These are phyloP conservation scores for Phlogophora meticulosa DNA, from an alignment of 2,888 invertebrate species.

Conservation along the genomic window DNA sequence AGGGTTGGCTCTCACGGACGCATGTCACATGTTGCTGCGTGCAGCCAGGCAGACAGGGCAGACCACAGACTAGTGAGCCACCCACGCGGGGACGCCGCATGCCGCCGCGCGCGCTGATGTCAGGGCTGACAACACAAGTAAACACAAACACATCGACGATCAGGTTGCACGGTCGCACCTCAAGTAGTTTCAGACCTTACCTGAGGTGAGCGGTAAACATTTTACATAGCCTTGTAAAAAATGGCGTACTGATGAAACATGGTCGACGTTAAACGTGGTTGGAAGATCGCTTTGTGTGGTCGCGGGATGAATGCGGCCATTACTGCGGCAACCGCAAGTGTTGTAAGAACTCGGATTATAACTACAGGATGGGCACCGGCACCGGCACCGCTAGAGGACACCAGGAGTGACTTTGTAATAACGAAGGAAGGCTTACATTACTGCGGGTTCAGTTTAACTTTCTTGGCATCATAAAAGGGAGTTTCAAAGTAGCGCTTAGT, in stretches of 20 bases:
- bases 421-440: conserved; percentile 12
- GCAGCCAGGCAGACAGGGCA: not conserved
- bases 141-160: conserved; percentile 28
- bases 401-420: not conserved
- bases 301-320: conserved; percentile 30
- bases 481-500: not conserved
- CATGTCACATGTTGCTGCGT: not conserved
- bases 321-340: conserved; percentile 28
- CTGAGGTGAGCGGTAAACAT: conserved; percentile 34
- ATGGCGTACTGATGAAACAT: conserved; percentile 22
- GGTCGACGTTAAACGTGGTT: conserved; percentile 2
- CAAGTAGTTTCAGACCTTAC: conserved; percentile 36
- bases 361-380: conserved; percentile 20
- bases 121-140: not conserved
- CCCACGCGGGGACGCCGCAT: conserved; percentile 24
- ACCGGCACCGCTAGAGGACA: too few relatives aligned
- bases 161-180: conserved; percentile 46
- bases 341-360: conserved; percentile 8
- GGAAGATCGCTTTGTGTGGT: conserved; percentile 46
- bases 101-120: conserved; percentile 1
- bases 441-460: not conserved
- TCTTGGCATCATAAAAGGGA: not conserved
- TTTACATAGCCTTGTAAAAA: conserved; percentile 41
- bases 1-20: not conserved
- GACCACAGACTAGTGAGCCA: conserved; percentile 24